Conservation (phyloP, 2,888 invertebrate species). For the Odontocolon sp. region DNA sequence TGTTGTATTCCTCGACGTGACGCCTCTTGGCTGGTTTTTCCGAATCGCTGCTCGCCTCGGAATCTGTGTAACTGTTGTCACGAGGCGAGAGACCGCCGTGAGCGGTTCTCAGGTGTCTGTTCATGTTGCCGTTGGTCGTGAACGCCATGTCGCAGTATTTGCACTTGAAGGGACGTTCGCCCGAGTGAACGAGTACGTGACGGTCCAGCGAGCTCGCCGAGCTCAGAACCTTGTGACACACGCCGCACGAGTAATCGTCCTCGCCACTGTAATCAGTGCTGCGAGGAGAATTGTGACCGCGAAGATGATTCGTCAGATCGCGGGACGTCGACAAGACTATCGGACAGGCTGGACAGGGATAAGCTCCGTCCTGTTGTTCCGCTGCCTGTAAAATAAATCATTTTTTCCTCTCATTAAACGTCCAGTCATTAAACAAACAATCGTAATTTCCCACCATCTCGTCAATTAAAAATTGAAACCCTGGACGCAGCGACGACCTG, state of each 20-base stretch:
- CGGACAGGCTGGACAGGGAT: slow-evolving; percentile 75
- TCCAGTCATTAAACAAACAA: neutral
- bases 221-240: slow-evolving; percentile 88
- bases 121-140: slow-evolving; percentile 94
- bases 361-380: slow-evolving; percentile 62
- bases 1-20: slow-evolving; percentile 81
- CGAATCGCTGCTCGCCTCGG: slow-evolving; percentile 75
- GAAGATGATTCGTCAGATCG: slow-evolving; percentile 74
- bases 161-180: slow-evolving; percentile 91
- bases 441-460: too few relatives aligned
- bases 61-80: slow-evolving; percentile 73
- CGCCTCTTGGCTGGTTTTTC: slow-evolving; percentile 66
- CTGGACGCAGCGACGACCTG: too few relatives aligned
- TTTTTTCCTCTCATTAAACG: neutral
- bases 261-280: slow-evolving; percentile 76
- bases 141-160: slow-evolving; percentile 90
- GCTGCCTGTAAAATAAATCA: slow-evolving; percentile 24
- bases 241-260: slow-evolving; percentile 84
- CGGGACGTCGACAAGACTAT: slow-evolving; percentile 69
- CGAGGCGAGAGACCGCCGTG: slow-evolving; percentile 70
- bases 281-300: slow-evolving; percentile 75
- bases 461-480: too few relatives aligned
- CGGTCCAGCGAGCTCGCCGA: slow-evolving; percentile 90
- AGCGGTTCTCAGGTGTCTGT: slow-evolving; percentile 88
- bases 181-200: slow-evolving; percentile 90